Conservation (phyloP, 2,113 vertebrate genomes). For the Dermatemys mawii region DNA sequence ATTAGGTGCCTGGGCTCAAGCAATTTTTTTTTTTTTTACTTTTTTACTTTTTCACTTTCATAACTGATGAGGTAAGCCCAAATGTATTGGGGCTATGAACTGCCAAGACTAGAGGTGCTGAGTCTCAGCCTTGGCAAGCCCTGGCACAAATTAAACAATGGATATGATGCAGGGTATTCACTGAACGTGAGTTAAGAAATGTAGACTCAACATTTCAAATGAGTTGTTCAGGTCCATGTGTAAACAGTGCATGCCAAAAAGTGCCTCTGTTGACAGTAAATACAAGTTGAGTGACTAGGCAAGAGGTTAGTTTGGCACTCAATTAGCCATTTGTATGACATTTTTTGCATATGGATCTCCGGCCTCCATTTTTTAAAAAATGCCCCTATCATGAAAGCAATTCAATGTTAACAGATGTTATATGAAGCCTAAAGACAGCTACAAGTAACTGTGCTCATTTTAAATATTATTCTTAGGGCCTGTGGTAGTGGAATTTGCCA, state of each 20-base stretch:
- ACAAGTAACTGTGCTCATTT: fast-evolving
- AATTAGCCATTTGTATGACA: fast-evolving
- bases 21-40: no score
- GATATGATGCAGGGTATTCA: neutral
- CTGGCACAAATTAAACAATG: no score
- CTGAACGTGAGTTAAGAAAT: neutral
- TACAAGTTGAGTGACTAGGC: neutral
- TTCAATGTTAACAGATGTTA: neutral
- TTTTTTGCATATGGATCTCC: fast-evolving
- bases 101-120: no score
- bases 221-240: neutral
- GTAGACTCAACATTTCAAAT: neutral
- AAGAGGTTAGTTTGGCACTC: neutral
- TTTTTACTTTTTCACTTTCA: no score
- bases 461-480: fast-evolving
- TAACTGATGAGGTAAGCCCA: no score
- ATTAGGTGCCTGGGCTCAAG: no score
- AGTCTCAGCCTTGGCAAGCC: no score
- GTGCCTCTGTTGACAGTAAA: neutral
- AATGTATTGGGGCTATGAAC: no score
- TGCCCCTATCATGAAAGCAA: neutral
- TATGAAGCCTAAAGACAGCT: neutral
- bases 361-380: fast-evolving
- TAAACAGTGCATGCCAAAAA: neutral
- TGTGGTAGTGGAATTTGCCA: fast-evolving